These are phyloP conservation scores for Pristionchus arcanus DNA, from an alignment of 2,888 invertebrate genomes.

Conservation along the genomic window DNA sequence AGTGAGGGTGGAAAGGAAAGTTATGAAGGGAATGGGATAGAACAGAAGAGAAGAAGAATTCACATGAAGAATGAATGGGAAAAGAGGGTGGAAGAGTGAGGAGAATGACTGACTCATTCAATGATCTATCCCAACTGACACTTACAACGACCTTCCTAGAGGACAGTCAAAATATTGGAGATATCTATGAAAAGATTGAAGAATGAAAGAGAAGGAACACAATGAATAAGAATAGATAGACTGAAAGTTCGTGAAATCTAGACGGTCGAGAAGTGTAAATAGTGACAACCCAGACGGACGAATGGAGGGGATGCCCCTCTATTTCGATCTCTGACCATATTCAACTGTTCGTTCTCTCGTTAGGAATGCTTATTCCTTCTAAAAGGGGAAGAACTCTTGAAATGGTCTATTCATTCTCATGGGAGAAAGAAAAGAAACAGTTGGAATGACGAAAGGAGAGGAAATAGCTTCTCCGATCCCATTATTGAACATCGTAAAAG, in stretches of 20 bases:
- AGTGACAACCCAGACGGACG: neutral
- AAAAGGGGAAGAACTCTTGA: neutral
- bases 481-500: constrained; percentile 24
- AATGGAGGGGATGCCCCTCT: neutral
- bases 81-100: constrained; percentile 30
- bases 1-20: constrained; percentile 20
- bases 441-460: neutral
- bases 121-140: neutral
- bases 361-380: neutral
- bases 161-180: neutral
- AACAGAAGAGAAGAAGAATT: neutral
- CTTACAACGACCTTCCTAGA: neutral
- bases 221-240: neutral
- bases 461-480: neutral
- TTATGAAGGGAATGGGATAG: constrained; percentile 32
- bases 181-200: neutral
- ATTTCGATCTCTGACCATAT: neutral
- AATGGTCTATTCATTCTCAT: neutral
- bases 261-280: neutral
- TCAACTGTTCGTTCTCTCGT: neutral
- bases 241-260: neutral
- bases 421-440: neutral
- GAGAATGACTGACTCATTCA: constrained; percentile 2
- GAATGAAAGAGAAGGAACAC: neutral
- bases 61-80: constrained; percentile 5